Conservation (phyloP, 64 coral and sea anemone species). For the Montipora efflorescens region DNA sequence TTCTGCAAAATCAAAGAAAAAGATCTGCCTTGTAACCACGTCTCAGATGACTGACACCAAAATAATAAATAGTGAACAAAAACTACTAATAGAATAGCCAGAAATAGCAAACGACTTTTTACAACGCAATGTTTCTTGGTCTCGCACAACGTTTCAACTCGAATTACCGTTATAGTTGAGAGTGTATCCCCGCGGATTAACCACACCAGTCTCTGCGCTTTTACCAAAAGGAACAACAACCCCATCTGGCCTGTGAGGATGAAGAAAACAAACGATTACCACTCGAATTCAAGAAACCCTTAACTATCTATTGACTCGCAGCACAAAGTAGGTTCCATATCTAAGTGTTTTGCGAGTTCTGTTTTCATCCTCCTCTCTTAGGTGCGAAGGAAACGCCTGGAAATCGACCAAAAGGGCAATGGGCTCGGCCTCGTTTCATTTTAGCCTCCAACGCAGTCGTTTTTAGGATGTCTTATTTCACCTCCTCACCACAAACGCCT, state of each 20-base stretch:
- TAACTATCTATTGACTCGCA: background rate
- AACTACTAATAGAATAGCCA: background rate
- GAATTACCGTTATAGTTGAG: slow-evolving; percentile 92
- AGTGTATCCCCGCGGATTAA: slow-evolving; percentile 92
- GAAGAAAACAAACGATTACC: background rate
- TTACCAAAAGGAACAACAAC: slow-evolving; percentile 83
- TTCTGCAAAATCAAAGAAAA: slow-evolving; percentile 58
- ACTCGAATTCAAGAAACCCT: background rate
- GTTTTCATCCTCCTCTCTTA: no score
- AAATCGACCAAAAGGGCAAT: no score
- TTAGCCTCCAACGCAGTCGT: no score
- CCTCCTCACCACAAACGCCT: no score
- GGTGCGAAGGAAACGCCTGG: no score
- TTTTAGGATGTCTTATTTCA: no score
- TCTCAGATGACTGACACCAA: background rate
- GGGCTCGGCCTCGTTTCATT: no score
- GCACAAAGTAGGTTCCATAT: no score
- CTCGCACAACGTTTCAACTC: background rate
- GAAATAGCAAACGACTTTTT: background rate
- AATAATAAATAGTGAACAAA: background rate
- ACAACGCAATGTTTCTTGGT: no score
- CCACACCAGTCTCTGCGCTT: slow-evolving; percentile 73
- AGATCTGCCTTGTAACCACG: no score
- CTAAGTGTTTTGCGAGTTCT: no score
- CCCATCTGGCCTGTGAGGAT: slow-evolving; percentile 73